Evolutionary conservation across 2,797 vertebrate genomes (phyloP).

Genomic region (Poecilia picta): DNA sequence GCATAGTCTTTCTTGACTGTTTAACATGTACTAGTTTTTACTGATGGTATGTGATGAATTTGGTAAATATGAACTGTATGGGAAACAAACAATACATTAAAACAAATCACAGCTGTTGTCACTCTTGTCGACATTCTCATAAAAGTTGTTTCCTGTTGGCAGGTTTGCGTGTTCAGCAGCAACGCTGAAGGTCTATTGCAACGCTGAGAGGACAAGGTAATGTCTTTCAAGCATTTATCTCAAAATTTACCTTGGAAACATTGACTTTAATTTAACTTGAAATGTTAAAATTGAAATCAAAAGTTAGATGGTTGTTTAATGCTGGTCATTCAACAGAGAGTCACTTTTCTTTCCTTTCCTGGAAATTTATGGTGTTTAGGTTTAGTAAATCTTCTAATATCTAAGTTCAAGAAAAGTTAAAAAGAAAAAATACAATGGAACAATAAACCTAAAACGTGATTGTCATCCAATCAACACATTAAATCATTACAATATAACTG

Average conservation of each 20-base stretch:
- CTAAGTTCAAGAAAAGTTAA: not conserved
- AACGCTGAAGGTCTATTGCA: constrained; percentile 89
- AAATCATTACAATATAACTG: not conserved
- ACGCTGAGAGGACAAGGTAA: constrained; percentile 92
- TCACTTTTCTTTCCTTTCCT: not conserved
- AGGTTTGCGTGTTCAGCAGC: constrained; percentile 89
- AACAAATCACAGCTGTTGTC: not conserved
- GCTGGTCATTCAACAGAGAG: not conserved
- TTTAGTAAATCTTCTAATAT: not conserved
- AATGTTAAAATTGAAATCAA: not conserved
- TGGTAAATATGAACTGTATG: not conserved
- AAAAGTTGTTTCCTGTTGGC: constrained; percentile 37
- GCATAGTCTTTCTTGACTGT: not conserved
- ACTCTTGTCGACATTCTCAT: not conserved
- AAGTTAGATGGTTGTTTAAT: not conserved
- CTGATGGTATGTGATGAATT: not conserved
- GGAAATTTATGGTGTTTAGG: not conserved
- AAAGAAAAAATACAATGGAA: not conserved
- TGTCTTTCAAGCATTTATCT: not conserved
- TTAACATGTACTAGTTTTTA: not conserved
- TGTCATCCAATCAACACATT: not conserved
- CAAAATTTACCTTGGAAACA: not conserved
- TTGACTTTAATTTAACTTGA: not conserved
- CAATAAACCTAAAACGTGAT: not conserved
- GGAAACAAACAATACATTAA: not conserved